Percentiles rank a stretch among this genome's conserved stretches.
phyloP scores from a whole-genome alignment of 2,113 vertebrate species.

The Actenoides lindsayi region DNA sequence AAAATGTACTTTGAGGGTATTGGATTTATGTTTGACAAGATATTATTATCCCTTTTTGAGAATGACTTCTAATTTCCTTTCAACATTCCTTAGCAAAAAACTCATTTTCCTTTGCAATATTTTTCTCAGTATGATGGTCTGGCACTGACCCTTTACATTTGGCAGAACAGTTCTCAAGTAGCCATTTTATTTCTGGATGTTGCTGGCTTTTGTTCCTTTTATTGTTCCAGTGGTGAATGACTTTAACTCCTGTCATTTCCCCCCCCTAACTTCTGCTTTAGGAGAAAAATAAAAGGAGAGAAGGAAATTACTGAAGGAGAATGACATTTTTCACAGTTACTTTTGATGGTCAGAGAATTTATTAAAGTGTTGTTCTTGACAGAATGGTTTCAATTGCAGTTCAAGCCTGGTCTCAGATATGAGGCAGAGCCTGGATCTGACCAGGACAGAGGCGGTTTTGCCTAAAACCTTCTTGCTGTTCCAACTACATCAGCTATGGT shows the following conservation, averaged over 20 bases:
- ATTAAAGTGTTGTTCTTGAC: constrained; percentile 52
- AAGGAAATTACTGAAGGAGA: constrained; percentile 37
- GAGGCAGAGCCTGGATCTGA: background rate
- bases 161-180: constrained; percentile 3
- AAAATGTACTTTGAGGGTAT: background rate
- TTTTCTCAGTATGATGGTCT: background rate
- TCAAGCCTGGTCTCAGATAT: background rate
- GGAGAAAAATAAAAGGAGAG: background rate
- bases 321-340: constrained; percentile 43
- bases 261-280: background rate
- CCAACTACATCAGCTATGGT: background rate
- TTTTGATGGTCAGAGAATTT: constrained; percentile 44
- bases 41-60: background rate
- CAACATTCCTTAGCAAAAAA: background rate
- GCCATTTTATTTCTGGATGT: constrained; percentile 20
- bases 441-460: background rate
- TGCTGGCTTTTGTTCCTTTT: constrained; percentile 23
- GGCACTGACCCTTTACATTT: background rate
- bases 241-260: constrained; percentile 20
- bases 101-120: background rate
- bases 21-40: background rate
- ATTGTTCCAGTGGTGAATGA: constrained; percentile 23
- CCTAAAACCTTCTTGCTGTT: background rate
- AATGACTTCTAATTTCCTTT: background rate
- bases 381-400: constrained; percentile 29